These are phyloP conservation scores for Micromussa lordhowensis DNA, from an alignment of 92 coral and sea anemone genomes.

Conservation along the genomic window DNA sequence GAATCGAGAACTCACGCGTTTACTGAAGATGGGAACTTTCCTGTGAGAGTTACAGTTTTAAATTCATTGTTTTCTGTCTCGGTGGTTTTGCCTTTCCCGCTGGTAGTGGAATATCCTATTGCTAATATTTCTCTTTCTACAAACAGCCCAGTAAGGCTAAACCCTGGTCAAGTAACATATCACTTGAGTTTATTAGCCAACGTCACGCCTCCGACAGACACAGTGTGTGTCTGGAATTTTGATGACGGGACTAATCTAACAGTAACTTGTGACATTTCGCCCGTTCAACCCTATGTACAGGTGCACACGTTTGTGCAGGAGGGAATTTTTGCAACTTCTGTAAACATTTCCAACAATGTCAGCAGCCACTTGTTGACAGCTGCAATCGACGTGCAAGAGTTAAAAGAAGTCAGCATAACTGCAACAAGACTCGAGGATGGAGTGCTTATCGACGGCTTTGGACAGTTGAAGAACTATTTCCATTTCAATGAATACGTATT, in stretches of 20 bases:
- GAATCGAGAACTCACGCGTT: constrained; percentile 73
- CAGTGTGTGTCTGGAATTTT: constrained; percentile 71
- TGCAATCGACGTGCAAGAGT: constrained; percentile 59
- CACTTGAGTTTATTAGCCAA: constrained; percentile 49
- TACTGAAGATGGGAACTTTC: constrained; percentile 65
- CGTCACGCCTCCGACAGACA: constrained; percentile 76
- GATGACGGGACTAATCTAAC: constrained; percentile 62
- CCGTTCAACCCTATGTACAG: constrained; percentile 31
- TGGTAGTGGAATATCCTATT: constrained; percentile 80
- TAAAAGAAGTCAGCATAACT: constrained; percentile 41
- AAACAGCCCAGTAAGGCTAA: constrained; percentile 68
- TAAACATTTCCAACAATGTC: constrained; percentile 86
- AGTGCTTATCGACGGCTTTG: constrained; percentile 62
- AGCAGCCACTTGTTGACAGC: constrained; percentile 64
- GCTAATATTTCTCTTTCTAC: constrained; percentile 62
- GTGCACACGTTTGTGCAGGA: constrained; percentile 62
- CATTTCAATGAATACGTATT: constrained; percentile 46
- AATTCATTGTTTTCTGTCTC: constrained; percentile 73
- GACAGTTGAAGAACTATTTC: constrained; percentile 68
- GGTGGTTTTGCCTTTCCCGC: constrained; percentile 21
- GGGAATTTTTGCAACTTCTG: constrained; percentile 67
- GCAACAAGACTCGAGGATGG: constrained; percentile 52
- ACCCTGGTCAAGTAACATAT: constrained; percentile 61
- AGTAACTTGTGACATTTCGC: constrained; percentile 27
- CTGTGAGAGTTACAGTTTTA: constrained; percentile 68